Percentiles rank a stretch among this genome's conserved stretches.
Conservation (phyloP, 2,888 invertebrate species). For the Yponomeuta cagnagella region DNA sequence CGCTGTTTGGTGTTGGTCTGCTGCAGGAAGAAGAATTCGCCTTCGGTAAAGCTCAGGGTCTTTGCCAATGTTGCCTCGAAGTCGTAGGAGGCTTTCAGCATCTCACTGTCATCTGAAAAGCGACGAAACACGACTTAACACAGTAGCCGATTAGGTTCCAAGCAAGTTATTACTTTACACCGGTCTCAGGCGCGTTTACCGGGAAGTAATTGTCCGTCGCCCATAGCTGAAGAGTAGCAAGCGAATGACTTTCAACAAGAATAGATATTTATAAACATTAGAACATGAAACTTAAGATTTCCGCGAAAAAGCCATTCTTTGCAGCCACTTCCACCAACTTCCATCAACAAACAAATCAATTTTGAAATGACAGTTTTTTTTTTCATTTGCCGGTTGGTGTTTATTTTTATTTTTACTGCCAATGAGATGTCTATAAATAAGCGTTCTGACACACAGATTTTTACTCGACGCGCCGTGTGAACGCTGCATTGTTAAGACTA, state of each 20-base stretch:
- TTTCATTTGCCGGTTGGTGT: neutral
- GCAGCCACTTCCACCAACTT: neutral
- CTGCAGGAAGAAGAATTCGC: conserved; percentile 87
- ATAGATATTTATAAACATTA: conserved; percentile 18
- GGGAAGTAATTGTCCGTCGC: conserved; percentile 38
- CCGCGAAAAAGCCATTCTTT: neutral
- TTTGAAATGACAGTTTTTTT: conserved; percentile 11
- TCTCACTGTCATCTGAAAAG: conserved; percentile 81
- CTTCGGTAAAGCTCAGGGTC: conserved; percentile 86
- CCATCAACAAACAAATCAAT: conserved; percentile 12
- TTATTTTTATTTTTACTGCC: neutral
- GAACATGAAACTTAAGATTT: conserved; percentile 1
- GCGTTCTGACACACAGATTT: no score
- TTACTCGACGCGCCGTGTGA: no score
- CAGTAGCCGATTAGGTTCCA: neutral
- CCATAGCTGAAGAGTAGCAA: conserved; percentile 34
- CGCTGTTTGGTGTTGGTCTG: conserved; percentile 86
- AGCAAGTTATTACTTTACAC: conserved; percentile 21
- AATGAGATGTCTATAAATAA: neutral
- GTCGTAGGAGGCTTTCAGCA: conserved; percentile 89
- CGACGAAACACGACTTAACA: neutral
- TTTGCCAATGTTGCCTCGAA: conserved; percentile 90
- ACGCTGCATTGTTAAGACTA: neutral
- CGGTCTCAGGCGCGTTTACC: conserved; percentile 24
- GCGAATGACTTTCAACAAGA: conserved; percentile 13